Evolutionary conservation across 2,113 vertebrate species (phyloP).

Genomic region (Callospermophilus lateralis): DNA sequence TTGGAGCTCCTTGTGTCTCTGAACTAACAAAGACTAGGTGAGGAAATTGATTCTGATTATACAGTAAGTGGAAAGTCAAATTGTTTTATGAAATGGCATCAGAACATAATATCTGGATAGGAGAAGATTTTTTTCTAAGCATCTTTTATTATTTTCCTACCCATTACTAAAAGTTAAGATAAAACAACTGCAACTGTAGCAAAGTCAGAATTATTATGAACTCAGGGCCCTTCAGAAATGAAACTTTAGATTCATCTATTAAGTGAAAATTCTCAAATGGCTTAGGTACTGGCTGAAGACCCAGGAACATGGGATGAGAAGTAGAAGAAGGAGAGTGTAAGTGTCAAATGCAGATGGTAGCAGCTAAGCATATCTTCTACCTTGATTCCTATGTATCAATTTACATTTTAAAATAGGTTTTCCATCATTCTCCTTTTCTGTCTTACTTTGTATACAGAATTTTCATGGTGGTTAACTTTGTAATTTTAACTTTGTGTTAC

Average conservation of each 20-base stretch:
- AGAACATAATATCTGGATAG: neutral
- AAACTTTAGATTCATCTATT: neutral
- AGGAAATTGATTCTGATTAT: neutral
- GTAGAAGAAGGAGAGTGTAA: neutral
- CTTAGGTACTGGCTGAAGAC: neutral
- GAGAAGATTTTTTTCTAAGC: neutral
- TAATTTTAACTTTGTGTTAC: neutral
- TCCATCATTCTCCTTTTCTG: neutral
- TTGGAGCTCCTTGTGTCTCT: neutral
- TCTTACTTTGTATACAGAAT: neutral
- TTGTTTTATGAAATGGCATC: neutral
- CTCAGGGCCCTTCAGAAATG: neutral
- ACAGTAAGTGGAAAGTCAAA: neutral
- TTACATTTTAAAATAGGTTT: slow-evolving; percentile 33
- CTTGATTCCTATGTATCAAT: neutral
- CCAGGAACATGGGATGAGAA: neutral
- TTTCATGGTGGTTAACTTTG: slow-evolving; percentile 23
- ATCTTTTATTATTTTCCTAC: neutral
- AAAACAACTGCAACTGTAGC: neutral
- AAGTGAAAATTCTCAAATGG: neutral
- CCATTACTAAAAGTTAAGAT: neutral
- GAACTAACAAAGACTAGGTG: neutral
- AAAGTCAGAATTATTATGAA: slow-evolving; percentile 20
- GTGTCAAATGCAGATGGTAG: neutral
- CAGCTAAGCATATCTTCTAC: neutral